phyloP scores from a whole-genome alignment of 35 echinoderm and acorn worm species.

The Nesometra sesokonis region DNA sequence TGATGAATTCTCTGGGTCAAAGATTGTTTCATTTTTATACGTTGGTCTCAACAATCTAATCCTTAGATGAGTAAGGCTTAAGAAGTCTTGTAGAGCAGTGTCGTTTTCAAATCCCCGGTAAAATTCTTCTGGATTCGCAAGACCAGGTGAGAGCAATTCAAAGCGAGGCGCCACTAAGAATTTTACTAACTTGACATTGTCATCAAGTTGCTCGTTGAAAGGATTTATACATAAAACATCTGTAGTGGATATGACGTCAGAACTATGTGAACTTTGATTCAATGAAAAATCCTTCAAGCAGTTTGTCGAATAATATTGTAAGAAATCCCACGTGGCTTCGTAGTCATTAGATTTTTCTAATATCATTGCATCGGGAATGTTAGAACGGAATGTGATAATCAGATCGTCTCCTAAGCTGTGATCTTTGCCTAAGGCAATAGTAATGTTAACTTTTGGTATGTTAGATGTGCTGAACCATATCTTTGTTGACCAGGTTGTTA shows the following conservation, averaged over 20 bases:
- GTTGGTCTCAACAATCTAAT: conserved; percentile 26
- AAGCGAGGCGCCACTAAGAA: background rate
- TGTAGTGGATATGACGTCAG: background rate
- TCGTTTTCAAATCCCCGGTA: conserved; percentile 33
- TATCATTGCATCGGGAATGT: conserved; percentile 18
- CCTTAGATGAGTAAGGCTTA: conserved; percentile 37
- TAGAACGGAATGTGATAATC: conserved; percentile 14
- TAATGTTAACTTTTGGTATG: conserved; percentile 32
- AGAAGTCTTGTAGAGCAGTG: conserved; percentile 19
- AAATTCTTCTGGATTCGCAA: background rate
- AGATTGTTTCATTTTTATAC: background rate
- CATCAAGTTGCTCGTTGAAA: background rate
- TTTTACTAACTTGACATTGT: background rate
- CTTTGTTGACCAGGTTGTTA: background rate
- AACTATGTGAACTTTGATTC: background rate
- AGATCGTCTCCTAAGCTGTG: conserved; percentile 29
- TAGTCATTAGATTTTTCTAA: conserved; percentile 57
- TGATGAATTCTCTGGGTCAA: background rate
- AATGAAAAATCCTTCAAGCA: conserved; percentile 44
- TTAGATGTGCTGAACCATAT: background rate
- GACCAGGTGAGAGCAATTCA: background rate
- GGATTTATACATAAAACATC: background rate
- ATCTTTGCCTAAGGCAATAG: conserved; percentile 33
- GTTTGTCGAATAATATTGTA: conserved; percentile 54
- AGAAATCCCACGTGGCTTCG: conserved; percentile 36